Evolutionary conservation across 2,797 vertebrate genomes (phyloP).

Genomic region (Tragopan temminckii): DNA sequence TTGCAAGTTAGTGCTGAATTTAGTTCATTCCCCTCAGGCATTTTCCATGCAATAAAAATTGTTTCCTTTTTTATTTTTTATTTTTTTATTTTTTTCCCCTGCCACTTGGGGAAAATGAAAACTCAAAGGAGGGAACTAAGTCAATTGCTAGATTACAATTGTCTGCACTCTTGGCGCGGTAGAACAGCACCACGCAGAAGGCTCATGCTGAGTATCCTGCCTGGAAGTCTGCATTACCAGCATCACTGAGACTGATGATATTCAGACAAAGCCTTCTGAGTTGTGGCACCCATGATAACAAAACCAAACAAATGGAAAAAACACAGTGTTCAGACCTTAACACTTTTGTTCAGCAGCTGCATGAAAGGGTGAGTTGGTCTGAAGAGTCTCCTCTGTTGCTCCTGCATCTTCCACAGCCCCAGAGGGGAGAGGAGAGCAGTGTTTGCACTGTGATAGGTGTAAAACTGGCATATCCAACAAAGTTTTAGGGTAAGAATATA

Average conservation of each 20-base stretch:
- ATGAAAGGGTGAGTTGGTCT: constrained; percentile 12
- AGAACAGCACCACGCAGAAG: neutral
- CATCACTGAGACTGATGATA: constrained; percentile 4
- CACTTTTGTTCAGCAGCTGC: constrained; percentile 11
- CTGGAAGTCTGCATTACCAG: constrained; percentile 33
- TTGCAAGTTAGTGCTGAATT: constrained; percentile 60
- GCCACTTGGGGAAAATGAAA: constrained; percentile 1
- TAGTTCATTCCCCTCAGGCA: constrained; percentile 14
- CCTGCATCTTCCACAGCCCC: constrained; percentile 14
- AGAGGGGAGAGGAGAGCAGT: constrained; percentile 32
- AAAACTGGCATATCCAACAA: constrained; percentile 56
- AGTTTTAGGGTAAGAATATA: constrained; percentile 22
- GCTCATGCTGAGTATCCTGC: neutral
- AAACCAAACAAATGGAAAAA: neutral
- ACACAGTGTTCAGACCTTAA: neutral
- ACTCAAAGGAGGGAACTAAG: neutral
- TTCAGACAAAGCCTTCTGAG: neutral
- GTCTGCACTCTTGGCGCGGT: neutral
- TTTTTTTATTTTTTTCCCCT: neutral
- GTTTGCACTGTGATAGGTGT: constrained; percentile 57
- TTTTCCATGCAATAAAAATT: constrained; percentile 56
- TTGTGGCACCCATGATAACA: neutral
- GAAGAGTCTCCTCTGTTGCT: neutral
- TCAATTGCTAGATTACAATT: constrained; percentile 25
- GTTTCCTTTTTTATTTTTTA: neutral